Base-by-base conservation (phyloP, 2,113 vertebrate genomes). In the Notothenia coriiceps region DNA sequence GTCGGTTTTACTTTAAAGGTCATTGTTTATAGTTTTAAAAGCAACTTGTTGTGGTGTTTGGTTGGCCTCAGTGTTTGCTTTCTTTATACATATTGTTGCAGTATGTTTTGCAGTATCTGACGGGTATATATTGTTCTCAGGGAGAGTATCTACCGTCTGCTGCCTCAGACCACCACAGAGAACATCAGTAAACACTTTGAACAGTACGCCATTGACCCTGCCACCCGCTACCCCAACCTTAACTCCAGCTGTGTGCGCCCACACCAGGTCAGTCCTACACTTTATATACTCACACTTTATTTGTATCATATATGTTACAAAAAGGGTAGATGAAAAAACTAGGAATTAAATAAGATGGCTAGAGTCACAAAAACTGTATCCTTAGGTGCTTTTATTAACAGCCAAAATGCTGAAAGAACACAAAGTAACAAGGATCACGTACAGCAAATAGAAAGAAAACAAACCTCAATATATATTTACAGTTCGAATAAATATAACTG, bases 121-220 rank as follows among this genome's bases (percentile, higher is more conserved):
- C 71, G 25, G 66, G 35, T 66, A 15, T 22, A 17, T 70, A 44
- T 82, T 55, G 49, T 70, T 73, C 80, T 0, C 83, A 99, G 98
- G 86, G 98, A 99, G 82, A 97, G 97, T 77, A 91, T 99, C 76
- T 99, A 99, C 84, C 94, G 98, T 43, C 95, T 99, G n/a, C 93
- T 99, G 85, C 98, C 97, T 89, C 98, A 99, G 77, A 99, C 98
- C 0, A 99, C 97, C 13, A 95, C 97, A 2, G 98, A 98, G 91
- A 99, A 99, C 93, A 97, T 99, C 94, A 97, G 92, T 83, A 99
- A 99, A 89, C 98, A 99, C 94, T 97, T 99, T 86, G 97, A 99
- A 10, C 98, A 97, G 90, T 99, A 99, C 86, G 95, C 96, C 8
- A 94, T 99, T 63, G 98, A 99, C 81, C 98, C 98, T 0, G 94